Percentiles rank a stretch among this genome's conserved stretches.
These are phyloP conservation scores for Vulpes vulpes DNA, from an alignment of 2,113 vertebrate genomes.

Conservation along the genomic window DNA sequence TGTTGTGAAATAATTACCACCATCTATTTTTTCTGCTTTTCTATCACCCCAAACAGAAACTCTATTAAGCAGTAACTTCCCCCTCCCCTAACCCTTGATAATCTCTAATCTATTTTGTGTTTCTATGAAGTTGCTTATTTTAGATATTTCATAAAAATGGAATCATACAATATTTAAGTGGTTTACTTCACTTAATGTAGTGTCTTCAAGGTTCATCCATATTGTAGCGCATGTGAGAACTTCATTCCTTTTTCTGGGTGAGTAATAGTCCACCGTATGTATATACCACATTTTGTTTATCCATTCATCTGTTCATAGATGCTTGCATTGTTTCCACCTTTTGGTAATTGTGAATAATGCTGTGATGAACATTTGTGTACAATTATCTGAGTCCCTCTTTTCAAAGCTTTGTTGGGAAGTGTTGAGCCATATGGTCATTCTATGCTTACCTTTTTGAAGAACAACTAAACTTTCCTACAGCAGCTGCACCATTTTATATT, in stretches of 20 bases:
- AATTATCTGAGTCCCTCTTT: background rate
- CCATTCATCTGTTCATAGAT: background rate
- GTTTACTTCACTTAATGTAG: background rate
- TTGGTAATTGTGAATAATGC: background rate
- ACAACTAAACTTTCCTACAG: background rate
- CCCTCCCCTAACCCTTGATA: background rate
- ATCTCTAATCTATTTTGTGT: background rate
- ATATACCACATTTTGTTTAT: background rate
- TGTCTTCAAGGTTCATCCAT: background rate
- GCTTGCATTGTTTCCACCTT: background rate
- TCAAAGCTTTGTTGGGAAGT: background rate
- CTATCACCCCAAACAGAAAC: background rate
- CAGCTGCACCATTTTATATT: background rate
- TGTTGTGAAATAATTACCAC: background rate
- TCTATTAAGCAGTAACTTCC: background rate
- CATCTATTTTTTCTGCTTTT: background rate
- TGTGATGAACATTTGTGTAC: background rate
- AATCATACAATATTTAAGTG: background rate
- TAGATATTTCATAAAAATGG: background rate
- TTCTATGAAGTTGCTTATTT: background rate
- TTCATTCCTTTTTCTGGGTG: background rate
- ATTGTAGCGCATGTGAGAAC: background rate
- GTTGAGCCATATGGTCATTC: background rate
- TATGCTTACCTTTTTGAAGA: constrained; percentile 1
- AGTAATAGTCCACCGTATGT: background rate